Conservation (phyloP, 2,113 vertebrate species). For the Gyps fulvus region DNA sequence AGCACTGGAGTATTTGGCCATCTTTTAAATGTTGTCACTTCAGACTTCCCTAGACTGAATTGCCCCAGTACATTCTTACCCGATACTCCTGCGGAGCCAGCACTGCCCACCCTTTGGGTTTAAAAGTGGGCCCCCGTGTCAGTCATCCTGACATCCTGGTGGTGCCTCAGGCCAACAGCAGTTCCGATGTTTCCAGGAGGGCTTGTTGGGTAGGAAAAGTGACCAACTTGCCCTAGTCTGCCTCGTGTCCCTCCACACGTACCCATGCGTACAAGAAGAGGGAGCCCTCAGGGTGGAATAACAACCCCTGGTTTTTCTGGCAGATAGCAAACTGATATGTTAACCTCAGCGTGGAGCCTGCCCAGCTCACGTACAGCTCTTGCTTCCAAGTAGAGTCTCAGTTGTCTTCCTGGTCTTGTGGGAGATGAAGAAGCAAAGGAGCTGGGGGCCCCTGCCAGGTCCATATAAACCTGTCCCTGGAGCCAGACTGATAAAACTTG, state of each 20-base stretch:
- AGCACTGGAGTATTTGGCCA: not conserved
- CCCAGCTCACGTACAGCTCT: not conserved
- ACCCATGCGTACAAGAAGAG: not conserved
- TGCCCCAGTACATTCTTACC: not conserved
- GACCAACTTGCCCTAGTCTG: not conserved
- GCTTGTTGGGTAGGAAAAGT: not conserved
- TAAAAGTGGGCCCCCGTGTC: accelerated
- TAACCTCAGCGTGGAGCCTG: not conserved
- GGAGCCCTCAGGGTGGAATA: not conserved
- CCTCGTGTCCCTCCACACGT: not conserved
- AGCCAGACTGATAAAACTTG: constrained; percentile 13
- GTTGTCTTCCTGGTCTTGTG: not conserved
- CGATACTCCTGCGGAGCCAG: not conserved
- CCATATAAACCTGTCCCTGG: not conserved
- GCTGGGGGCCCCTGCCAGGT: not conserved
- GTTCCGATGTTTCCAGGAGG: not conserved
- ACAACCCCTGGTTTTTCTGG: not conserved
- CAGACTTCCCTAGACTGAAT: not conserved
- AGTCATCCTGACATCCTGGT: not conserved
- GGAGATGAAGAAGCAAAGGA: not conserved
- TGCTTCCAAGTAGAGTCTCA: not conserved
- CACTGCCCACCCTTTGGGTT: not conserved
- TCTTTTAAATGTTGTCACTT: not conserved
- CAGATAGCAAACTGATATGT: not conserved
- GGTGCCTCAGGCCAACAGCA: not conserved